Evolutionary conservation across 2,888 invertebrate species (phyloP), one percentile per base, ranked within the genome.

Genomic region (Eugnorisma glareosa): DNA sequence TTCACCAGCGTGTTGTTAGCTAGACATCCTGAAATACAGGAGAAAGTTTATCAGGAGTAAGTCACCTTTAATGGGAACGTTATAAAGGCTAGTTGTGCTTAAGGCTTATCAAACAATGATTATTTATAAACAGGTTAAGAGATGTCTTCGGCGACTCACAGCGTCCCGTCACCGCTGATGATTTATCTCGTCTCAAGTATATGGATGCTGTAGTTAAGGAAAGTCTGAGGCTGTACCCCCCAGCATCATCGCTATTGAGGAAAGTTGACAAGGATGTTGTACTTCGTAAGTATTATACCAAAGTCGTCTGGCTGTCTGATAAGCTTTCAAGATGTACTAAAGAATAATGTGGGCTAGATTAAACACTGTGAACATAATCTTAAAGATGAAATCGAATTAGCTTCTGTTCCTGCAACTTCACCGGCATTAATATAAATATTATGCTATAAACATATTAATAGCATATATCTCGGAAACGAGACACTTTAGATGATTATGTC

Each of bases 171-270:
- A 76, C 83, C 35, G 73, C 84, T 6, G 88, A 88, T 7, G 91
- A 93, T 48, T 75, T 93, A 1, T 80, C 79, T 0, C 86, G 73
- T 10, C 88, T 94, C 0, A 91, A 91, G 51, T 93, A 94, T 45
- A 73, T 91, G 63, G 93, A 93, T 24, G 92, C 91, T 0, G 93
- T 93, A 0, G 82, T 94, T 11, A 93, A 90, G 43, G 94, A 94
- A 66, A 89, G 88, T 0, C 67, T 94, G 57, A 85, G 93, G 5
- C 74, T 93, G 8, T 93, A 92, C 74, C 91, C 93, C 0, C 92
- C 93, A 15, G 92, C 84, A 1, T 90, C 93, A 0, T 72, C 87
- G 7, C 75, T 92, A 21, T 73, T 90, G 5, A 89, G 93, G 35
- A 89, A 90, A 80, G 86, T 87, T n/a, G 86, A 86, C 7, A 84